A percentile compares a stretch with the other conserved stretches of the same genome.
Evolutionary conservation across 1,140 invertebrate species (phyloP).

Genomic region (Bombus waltoni): DNA sequence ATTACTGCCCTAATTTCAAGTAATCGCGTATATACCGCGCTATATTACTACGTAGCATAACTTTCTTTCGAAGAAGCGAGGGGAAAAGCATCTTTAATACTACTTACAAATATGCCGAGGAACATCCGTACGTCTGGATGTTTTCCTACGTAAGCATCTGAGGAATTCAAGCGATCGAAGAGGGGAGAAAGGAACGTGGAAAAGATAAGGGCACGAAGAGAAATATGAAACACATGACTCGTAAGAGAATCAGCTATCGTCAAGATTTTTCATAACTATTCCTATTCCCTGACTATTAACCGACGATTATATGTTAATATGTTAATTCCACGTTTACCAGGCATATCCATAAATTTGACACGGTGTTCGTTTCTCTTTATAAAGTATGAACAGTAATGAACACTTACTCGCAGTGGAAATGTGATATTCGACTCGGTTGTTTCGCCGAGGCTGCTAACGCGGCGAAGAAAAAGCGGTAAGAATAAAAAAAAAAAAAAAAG

Average conservation of each 20-base stretch:
- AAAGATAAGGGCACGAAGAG: too few species aligned
- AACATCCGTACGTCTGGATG: too few species aligned
- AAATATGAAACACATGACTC: too few species aligned
- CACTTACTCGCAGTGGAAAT: not conserved
- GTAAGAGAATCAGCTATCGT: not conserved
- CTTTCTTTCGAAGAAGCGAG: too few species aligned
- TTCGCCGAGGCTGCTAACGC: not conserved
- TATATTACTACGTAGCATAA: too few species aligned
- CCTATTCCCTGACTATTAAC: not conserved
- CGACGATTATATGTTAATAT: not conserved
- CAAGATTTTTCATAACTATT: not conserved
- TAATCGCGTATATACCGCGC: too few species aligned
- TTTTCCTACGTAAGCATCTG: too few species aligned
- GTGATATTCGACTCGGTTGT: conserved; percentile 10
- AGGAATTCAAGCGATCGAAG: too few species aligned
- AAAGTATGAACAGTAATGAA: not conserved
- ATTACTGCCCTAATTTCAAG: too few species aligned
- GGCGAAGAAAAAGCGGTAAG: not conserved
- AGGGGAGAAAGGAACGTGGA: too few species aligned
- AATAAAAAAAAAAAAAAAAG: not conserved
- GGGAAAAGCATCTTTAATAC: too few species aligned
- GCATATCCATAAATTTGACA: not conserved
- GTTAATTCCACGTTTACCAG: not conserved
- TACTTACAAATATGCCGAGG: too few species aligned
- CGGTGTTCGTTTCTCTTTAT: not conserved